These are phyloP conservation scores for Callipepla squamata DNA, from an alignment of 2,113 vertebrate species.

Conservation along the genomic window DNA sequence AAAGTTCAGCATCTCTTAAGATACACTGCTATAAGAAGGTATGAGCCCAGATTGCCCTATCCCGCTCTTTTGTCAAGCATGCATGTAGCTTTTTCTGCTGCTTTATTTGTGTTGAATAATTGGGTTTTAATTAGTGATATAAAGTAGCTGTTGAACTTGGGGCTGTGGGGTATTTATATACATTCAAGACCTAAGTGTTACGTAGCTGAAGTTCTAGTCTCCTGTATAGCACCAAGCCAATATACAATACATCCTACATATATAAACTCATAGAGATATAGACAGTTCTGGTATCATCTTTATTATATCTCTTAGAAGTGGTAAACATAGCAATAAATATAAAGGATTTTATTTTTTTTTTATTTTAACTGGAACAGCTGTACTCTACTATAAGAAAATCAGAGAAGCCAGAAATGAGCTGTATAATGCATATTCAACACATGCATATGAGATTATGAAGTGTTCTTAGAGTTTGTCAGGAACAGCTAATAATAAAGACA, in stretches of 20 bases:
- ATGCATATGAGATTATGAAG: background rate
- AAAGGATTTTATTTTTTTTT: background rate
- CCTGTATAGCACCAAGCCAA: background rate
- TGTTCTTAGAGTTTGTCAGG: background rate
- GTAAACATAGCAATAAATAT: background rate
- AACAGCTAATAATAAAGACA: background rate
- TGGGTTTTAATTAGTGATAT: background rate
- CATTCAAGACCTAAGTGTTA: background rate
- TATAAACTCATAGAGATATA: background rate
- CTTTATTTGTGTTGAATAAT: background rate
- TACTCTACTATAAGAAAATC: background rate
- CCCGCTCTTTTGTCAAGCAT: background rate
- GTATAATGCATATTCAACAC: background rate
- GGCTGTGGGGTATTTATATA: fast-evolving
- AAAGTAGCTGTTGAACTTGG: background rate
- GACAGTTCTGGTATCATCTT: background rate
- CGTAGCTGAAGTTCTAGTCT: background rate
- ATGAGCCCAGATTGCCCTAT: background rate
- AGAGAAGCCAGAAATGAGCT: background rate
- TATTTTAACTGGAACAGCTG: background rate
- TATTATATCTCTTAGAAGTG: background rate
- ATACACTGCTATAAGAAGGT: background rate
- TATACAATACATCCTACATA: background rate
- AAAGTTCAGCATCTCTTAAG: background rate
- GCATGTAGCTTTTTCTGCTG: background rate